Conservation (phyloP, 2,797 vertebrate genomes). For the Sciaenops ocellatus region DNA sequence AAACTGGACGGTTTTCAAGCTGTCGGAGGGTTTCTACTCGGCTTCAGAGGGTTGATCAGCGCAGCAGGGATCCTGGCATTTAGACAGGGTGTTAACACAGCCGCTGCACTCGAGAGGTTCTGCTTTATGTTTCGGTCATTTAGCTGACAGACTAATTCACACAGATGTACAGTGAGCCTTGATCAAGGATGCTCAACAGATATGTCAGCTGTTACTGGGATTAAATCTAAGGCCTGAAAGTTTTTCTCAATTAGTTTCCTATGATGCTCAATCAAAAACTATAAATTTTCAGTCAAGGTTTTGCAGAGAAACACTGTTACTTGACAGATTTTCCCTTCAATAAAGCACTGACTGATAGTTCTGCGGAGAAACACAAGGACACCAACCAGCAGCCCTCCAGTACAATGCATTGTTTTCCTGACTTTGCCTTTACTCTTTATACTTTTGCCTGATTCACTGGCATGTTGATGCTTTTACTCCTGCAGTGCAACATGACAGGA, state of each 20-base stretch:
- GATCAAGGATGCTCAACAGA: neutral
- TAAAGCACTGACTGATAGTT: no score
- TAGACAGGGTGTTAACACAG: conserved; percentile 21
- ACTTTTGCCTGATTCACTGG: no score
- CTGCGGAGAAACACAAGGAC: no score
- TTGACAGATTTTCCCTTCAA: no score
- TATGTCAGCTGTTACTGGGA: neutral
- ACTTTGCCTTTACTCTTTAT: no score
- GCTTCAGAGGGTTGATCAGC: conserved; percentile 43
- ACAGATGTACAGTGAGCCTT: neutral
- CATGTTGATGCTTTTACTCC: no score
- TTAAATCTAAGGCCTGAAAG: neutral
- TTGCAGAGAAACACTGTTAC: no score
- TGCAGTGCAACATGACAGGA: no score
- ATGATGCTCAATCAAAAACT: no score
- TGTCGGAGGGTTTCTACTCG: conserved; percentile 16
- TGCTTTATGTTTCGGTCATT: conserved; percentile 42
- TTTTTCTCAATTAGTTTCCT: neutral
- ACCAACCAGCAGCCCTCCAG: no score
- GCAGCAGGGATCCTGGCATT: conserved; percentile 33
- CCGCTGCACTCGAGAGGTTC: conserved; percentile 7
- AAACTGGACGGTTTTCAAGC: neutral
- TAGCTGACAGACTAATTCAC: conserved; percentile 16
- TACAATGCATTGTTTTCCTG: no score
- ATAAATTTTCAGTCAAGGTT: no score